A percentile compares a stretch with the other conserved stretches of the same genome.
These are phyloP conservation scores for Phrynosoma blainvillii DNA, from an alignment of 2,113 vertebrate genomes.

Conservation along the genomic window DNA sequence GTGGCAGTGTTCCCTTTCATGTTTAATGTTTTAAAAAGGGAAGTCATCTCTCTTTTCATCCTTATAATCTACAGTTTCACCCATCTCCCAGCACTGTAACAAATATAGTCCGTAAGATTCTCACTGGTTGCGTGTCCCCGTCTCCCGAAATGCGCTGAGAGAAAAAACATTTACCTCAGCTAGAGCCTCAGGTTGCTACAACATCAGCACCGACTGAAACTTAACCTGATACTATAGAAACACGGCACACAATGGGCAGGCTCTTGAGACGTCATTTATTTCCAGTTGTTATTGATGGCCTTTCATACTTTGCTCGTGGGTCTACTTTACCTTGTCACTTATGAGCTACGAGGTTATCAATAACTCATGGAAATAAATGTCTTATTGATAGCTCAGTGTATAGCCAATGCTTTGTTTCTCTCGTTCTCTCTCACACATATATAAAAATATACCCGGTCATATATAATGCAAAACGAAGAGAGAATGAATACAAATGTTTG, in stretches of 20 bases:
- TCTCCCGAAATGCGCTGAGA: not conserved
- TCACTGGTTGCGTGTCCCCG: no score
- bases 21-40: constrained; percentile 67
- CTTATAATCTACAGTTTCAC: constrained; percentile 53
- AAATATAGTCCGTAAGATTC: not conserved
- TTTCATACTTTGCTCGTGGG: constrained; percentile 70
- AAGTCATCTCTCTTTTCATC: constrained; percentile 55
- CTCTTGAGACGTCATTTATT: constrained; percentile 67
- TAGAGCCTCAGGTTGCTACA: constrained; percentile 44
- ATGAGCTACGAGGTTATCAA: constrained; percentile 69
- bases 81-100: constrained; percentile 28
- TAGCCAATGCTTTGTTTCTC: constrained; percentile 49
- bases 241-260: constrained; percentile 50
- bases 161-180: constrained; percentile 39
- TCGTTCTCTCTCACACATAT: constrained; percentile 11
- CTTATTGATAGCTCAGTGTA: constrained; percentile 59
- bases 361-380: constrained; percentile 73
- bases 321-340: constrained; percentile 72
- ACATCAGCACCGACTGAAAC: constrained; percentile 26
- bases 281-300: constrained; percentile 74
- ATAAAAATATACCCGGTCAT: constrained; percentile 34
- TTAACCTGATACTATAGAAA: constrained; percentile 62
- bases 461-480: constrained; percentile 57
- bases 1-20: constrained; percentile 33
- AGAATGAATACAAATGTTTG: constrained; percentile 44